Base-by-base conservation (phyloP, 2,888 invertebrate genomes). In the Esperia sulphurella region DNA sequence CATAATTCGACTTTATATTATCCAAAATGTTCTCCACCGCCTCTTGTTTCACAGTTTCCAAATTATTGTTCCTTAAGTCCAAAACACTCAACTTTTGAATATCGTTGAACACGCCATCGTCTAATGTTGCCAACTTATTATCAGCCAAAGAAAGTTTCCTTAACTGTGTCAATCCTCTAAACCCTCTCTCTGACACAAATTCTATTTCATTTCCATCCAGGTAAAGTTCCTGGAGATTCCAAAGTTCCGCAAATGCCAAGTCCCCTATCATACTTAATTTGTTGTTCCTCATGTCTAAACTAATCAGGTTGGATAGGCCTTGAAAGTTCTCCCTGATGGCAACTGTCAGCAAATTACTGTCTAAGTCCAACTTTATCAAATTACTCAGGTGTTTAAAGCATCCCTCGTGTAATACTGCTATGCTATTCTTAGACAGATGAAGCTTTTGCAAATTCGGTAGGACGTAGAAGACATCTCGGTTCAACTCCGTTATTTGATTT, bases 321-420 rank as follows among this genome's bases (percentile, higher is more conserved):
- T 92, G 91, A 75, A 96, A 96, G 64, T 94, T 94, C 65, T 95
- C 94, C 57, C 93, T 92, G 51, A 95, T 94, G 65, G 96, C 86
- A 14, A 94, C 93, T 56, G 93, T 92, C 60, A 96, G 91, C 67
- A 93, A 91, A 86, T 94, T 96, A 64, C 91, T 91, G 71, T 94
- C 95, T 59, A 98, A 84, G 75, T 97, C 96, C 53, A 98, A 86
- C 64, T 94, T 94, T 50, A 94, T 92, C 49, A 98, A 90, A 63
- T 94, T 93, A 33, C 91, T 91, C 65, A 96, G 82, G 65, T 94
- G 92, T 61, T 91, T 91, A 75, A 96, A 97, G 45, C 98, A 95
- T 50, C 95, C 95, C 48, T 97, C 96, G 65, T 98, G 97, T 39
- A 97, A 86, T 8, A 94, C 92, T 58, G 94, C 94, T 53, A 98